Evolutionary conservation across 1,140 invertebrate species (phyloP).

Genomic region (Caerostris darwini): DNA sequence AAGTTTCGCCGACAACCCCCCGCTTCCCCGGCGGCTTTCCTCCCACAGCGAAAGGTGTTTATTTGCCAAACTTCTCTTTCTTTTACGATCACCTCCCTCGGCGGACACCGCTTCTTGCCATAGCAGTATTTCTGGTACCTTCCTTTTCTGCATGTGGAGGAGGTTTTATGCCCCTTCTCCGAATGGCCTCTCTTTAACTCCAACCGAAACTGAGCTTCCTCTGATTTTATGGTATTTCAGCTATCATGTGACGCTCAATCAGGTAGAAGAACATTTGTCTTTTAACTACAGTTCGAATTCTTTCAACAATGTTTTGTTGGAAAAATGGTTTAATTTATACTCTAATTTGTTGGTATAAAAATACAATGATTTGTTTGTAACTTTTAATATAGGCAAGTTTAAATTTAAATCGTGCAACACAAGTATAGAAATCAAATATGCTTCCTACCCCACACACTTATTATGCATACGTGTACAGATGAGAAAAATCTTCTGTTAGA

Average conservation of each 20-base stretch:
- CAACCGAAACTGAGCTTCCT: neutral
- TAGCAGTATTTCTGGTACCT: neutral
- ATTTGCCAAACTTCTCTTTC: constrained; percentile 49
- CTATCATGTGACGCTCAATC: neutral
- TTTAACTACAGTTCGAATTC: no score
- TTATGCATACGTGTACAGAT: no score
- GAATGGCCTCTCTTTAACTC: neutral
- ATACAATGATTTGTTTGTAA: no score
- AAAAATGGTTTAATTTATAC: no score
- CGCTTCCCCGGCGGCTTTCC: constrained; percentile 15
- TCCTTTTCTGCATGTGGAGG: neutral
- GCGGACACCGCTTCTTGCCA: neutral
- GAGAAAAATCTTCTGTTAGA: no score
- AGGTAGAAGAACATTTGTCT: neutral
- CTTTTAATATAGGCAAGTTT: no score
- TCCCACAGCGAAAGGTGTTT: constrained; percentile 53
- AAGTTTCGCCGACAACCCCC: constrained; percentile 6
- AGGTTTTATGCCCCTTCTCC: neutral
- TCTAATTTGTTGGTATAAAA: no score
- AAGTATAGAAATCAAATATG: no score
- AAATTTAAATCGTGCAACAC: no score
- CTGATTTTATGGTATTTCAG: neutral
- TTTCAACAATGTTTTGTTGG: no score
- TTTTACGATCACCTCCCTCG: constrained; percentile 35
- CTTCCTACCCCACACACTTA: no score